Base-by-base conservation (phyloP, 2,888 invertebrate genomes). In the Gandaritis pyraliata region DNA sequence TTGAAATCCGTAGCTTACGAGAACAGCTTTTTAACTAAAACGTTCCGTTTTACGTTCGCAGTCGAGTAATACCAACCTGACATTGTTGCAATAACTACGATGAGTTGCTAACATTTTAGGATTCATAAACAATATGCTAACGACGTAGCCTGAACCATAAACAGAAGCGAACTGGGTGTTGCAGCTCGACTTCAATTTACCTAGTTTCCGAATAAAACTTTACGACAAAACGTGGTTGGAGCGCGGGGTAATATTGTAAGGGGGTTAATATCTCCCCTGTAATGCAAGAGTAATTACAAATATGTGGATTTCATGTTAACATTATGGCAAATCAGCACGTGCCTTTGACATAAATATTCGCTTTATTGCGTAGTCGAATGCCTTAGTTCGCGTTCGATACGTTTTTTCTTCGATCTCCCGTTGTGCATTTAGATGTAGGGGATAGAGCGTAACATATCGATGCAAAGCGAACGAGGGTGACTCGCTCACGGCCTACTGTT, bases 361-460 rank as follows among this genome's bases (percentile, higher is more conserved):
- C 86, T 88, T 90, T 91, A 90, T 87, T 87, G 82, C 84, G 77
- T 78, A 73, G 73, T 73, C 64, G 68, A 72, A 71, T 77, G 77
- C 85, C 85, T 86, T 77, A 80, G 78, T 73, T 16, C 79, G 73
- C 77, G 72, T 68, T 68, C 72, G 73, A 78, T 77, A 75, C 77
- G 80, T 83, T 86, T 86, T 87, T 87, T 85, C 80, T 81, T 60
- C 74, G 77, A 77, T 83, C 82, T 87, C 87, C 85, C 84, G 85
- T 86, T 91, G 87, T 87, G 88, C 91, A 87, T 91, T 90, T 90
- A 82, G 83, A 85, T 83, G 85, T 87, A 84, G 82, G 90, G 89
- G 87, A 83, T 80, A 81, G 77, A 82, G 88, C 88, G 89, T 87
- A 85, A 86, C 88, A 82, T 86, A 88, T 87, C 87, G 88, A 78